phyloP scores from a whole-genome alignment of 2,113 vertebrate species.

The Chrysemys picta region DNA sequence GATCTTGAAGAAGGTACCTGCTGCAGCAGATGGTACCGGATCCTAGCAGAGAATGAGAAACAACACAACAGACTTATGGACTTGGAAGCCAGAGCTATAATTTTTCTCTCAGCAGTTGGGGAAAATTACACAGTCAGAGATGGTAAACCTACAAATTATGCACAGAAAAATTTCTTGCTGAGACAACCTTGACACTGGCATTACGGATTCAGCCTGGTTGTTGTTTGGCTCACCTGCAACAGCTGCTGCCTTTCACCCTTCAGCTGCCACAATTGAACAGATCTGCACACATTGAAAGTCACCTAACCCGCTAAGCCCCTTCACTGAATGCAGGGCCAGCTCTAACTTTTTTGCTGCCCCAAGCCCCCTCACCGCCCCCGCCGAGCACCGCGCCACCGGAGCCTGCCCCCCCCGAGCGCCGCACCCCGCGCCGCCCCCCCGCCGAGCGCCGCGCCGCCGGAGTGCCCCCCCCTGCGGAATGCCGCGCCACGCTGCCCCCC shows the following conservation, averaged over 20 bases:
- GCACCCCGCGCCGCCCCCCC: too few relatives aligned
- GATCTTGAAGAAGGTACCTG: neutral
- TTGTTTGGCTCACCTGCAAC: neutral
- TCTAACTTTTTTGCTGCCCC: too few relatives aligned
- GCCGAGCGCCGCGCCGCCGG: too few relatives aligned
- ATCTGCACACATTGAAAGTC: neutral
- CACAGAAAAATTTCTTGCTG: neutral
- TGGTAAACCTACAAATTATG: accelerated
- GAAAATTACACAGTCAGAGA: neutral
- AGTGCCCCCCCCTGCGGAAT: too few relatives aligned
- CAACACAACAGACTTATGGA: neutral
- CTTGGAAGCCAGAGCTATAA: neutral
- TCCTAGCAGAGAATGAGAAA: neutral
- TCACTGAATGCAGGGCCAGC: neutral
- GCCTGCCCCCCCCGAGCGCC: too few relatives aligned
- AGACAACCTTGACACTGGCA: neutral
- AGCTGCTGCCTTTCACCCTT: neutral
- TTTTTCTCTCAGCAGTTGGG: neutral
- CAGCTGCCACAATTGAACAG: neutral
- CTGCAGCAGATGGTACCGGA: accelerated
- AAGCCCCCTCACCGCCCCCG: too few relatives aligned
- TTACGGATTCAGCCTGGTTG: neutral
- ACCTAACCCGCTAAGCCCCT: neutral
- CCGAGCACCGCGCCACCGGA: too few relatives aligned
- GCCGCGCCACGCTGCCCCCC: too few relatives aligned